phyloP scores from a whole-genome alignment of 2,888 invertebrate species.

The Dynastes maya region DNA sequence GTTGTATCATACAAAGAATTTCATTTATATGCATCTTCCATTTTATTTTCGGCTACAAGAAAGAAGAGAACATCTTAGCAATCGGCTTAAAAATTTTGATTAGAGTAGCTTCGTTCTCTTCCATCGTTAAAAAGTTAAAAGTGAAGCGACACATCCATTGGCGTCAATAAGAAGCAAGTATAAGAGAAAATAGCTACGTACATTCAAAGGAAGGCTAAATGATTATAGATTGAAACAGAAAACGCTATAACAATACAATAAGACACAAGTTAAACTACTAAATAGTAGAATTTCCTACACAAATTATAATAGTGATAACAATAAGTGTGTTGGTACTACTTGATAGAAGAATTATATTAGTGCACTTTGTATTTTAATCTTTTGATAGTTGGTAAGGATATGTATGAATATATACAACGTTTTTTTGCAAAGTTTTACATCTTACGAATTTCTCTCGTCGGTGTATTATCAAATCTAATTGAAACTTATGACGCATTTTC shows the following conservation, averaged over 20 bases:
- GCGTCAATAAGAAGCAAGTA: background rate
- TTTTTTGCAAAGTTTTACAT: constrained; percentile 30
- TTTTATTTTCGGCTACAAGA: background rate
- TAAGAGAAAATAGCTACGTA: background rate
- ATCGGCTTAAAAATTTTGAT: too few relatives aligned
- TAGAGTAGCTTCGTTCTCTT: too few relatives aligned
- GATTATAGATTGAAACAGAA: background rate
- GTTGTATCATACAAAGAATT: constrained; percentile 48
- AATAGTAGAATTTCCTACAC: background rate
- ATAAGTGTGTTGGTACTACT: background rate
- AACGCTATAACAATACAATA: background rate
- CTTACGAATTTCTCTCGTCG: background rate
- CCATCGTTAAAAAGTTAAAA: background rate
- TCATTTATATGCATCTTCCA: constrained; percentile 2
- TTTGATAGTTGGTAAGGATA: too few relatives aligned
- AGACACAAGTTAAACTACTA: constrained; percentile 2
- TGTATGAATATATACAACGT: constrained; percentile 23
- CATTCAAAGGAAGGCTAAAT: background rate
- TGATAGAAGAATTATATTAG: constrained; percentile 11
- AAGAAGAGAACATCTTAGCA: background rate
- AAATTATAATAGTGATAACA: background rate
- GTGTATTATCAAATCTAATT: background rate
- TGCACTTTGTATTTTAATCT: constrained; percentile 38
- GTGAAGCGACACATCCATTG: constrained; percentile 25
- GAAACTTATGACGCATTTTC: background rate